Conservation (phyloP, 2,888 invertebrate genomes). For the Aradus depressus region DNA sequence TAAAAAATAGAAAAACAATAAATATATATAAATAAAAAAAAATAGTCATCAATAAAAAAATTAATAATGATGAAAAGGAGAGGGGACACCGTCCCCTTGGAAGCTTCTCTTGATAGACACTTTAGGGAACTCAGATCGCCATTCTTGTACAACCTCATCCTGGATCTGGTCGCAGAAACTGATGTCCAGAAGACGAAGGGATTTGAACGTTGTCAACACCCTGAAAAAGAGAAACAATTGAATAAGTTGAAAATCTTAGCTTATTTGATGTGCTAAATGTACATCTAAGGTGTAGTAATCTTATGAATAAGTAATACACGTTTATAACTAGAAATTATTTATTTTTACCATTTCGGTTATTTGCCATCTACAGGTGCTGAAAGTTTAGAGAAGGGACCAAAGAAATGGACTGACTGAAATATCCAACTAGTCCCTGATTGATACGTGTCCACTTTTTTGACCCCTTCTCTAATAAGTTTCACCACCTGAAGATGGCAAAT, state of each 20-base stretch:
- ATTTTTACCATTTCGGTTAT: background rate
- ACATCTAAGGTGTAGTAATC: background rate
- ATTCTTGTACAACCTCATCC: slow-evolving; percentile 52
- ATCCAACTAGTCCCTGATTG: too few relatives aligned
- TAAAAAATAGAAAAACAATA: too few relatives aligned
- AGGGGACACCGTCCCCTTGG: slow-evolving; percentile 38
- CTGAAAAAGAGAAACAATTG: slow-evolving; percentile 38
- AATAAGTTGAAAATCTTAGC: background rate
- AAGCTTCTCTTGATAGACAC: slow-evolving; percentile 56
- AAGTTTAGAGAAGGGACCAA: too few relatives aligned
- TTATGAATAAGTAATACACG: background rate
- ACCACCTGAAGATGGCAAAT: too few relatives aligned
- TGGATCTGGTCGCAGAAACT: slow-evolving; percentile 78
- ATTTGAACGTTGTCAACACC: slow-evolving; percentile 53
- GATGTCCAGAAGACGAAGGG: slow-evolving; percentile 66
- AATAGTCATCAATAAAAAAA: too few relatives aligned
- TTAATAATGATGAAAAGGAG: slow-evolving; percentile 27
- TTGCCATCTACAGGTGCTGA: too few relatives aligned
- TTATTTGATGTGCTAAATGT: background rate
- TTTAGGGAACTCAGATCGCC: slow-evolving; percentile 50
- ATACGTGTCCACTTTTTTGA: too few relatives aligned
- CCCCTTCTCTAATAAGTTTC: too few relatives aligned
- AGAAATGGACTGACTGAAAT: too few relatives aligned
- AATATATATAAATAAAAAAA: too few relatives aligned
- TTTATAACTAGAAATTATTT: background rate